Evolutionary conservation across 2,113 vertebrate genomes (phyloP).

Genomic region (Aptenodytes patagonicus): DNA sequence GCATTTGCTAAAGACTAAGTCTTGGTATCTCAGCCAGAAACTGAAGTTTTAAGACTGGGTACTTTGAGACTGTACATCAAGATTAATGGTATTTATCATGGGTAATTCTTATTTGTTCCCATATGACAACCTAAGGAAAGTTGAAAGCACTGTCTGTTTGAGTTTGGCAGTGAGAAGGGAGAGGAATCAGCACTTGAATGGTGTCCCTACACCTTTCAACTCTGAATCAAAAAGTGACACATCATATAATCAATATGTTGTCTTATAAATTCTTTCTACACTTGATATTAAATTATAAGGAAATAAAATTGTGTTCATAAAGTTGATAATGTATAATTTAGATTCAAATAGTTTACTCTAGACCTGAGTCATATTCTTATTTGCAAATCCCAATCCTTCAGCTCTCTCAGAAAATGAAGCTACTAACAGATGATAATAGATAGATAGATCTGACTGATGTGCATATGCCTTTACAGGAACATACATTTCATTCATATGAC

Average conservation of each 20-base stretch:
- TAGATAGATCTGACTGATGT: not conserved
- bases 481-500: not conserved
- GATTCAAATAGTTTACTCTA: not conserved
- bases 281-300: not conserved
- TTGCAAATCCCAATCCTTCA: not conserved
- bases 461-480: not conserved
- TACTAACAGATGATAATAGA: not conserved
- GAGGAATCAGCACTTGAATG: not conserved
- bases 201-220: not conserved
- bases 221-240: not conserved
- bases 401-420: not conserved
- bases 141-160: not conserved
- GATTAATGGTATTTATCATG: not conserved
- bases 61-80: not conserved
- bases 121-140: not conserved
- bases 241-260: not conserved
- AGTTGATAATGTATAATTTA: not conserved
- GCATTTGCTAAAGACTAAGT: not conserved
- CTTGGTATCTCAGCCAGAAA: not conserved
- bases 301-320: not conserved
- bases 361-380: not conserved
- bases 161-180: not conserved
- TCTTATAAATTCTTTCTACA: not conserved
- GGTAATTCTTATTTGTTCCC: not conserved
- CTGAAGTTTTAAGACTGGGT: not conserved